Evolutionary conservation across 2,113 vertebrate species (phyloP).

Genomic region (Macquaria australasica): DNA sequence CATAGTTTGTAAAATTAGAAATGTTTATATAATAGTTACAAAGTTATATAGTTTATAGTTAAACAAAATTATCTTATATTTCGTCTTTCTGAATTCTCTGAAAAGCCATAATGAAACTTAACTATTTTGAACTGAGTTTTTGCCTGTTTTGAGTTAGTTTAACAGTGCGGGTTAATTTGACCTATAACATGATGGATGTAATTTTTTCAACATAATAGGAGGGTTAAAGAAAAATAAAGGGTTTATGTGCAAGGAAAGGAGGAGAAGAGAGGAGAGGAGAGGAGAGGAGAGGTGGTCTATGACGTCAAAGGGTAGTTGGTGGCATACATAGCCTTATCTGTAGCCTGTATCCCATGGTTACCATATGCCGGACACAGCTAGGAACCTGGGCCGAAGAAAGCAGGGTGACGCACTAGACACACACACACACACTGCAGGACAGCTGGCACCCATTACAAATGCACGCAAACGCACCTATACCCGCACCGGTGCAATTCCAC

Average conservation of each 20-base stretch:
- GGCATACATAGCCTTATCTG: constrained; percentile 69
- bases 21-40: not conserved
- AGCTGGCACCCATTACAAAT: constrained; percentile 67
- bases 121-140: not conserved
- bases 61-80: too few relatives aligned
- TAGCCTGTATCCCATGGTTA: constrained; percentile 80
- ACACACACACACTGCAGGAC: constrained; percentile 74
- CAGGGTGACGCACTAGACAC: constrained; percentile 82
- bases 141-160: not conserved
- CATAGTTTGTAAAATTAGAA: not conserved
- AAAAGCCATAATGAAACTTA: not conserved
- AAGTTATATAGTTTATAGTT: not conserved
- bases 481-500: constrained; percentile 30
- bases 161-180: not conserved
- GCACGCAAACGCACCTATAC: constrained; percentile 40
- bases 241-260: not conserved
- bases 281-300: constrained; percentile 35
- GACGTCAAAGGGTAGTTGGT: constrained; percentile 73
- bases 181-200: not conserved
- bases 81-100: not conserved
- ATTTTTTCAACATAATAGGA: not conserved
- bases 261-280: constrained; percentile 11
- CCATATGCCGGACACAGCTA: constrained; percentile 84
- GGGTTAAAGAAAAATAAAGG: not conserved
- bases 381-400: constrained; percentile 76